Percentiles rank a stretch among this genome's conserved stretches.
These are phyloP conservation scores for Patiria miniata DNA, from an alignment of 35 echinoderm and acorn worm species.

Conservation along the genomic window DNA sequence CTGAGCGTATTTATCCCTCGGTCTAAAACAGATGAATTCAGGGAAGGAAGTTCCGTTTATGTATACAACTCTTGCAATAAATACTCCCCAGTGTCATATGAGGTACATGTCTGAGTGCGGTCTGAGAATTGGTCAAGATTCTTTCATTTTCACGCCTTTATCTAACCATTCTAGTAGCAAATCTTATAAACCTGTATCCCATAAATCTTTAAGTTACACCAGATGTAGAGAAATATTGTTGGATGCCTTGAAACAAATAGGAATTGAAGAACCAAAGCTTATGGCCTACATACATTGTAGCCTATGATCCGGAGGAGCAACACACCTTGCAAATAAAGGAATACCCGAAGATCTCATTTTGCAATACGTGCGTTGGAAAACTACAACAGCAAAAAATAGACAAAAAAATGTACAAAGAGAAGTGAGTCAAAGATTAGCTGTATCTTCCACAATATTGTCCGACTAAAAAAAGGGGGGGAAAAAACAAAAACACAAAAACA, in stretches of 20 bases:
- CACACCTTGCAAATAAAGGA: background rate
- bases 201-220: too few relatives aligned
- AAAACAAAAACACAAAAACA: too few relatives aligned
- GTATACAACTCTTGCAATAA: background rate
- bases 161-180: background rate
- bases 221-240: background rate
- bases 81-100: background rate
- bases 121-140: background rate
- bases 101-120: background rate
- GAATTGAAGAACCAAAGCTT: background rate
- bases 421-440: background rate
- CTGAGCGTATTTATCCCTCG: background rate
- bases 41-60: background rate
- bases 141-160: background rate
- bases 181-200: background rate
- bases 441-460: too few relatives aligned
- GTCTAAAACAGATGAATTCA: background rate
- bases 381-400: background rate
- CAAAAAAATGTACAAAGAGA: background rate
- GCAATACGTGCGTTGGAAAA: background rate
- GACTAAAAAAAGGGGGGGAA: too few relatives aligned
- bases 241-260: background rate
- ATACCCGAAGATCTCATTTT: background rate
- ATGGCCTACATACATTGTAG: background rate
- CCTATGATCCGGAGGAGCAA: background rate